These are phyloP conservation scores for Opisthocomus hoazin DNA, from an alignment of 2,113 vertebrate species.

Conservation along the genomic window DNA sequence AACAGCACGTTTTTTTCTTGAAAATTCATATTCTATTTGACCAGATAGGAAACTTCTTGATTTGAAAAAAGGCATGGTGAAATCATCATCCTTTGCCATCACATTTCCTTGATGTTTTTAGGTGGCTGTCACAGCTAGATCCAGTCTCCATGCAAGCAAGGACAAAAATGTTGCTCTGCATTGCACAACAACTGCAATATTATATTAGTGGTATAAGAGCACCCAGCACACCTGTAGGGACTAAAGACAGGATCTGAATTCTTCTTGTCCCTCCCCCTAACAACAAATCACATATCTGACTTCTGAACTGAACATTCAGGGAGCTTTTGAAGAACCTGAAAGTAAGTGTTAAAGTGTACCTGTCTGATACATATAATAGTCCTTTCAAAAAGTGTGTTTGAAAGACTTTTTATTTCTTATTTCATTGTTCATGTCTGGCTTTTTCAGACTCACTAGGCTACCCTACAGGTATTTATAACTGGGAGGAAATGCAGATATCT, in stretches of 20 bases:
- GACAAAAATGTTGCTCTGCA: not conserved
- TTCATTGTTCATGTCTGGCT: not conserved
- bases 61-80: not conserved
- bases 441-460: not conserved
- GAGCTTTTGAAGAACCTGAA: not conserved
- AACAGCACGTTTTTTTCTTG: not conserved
- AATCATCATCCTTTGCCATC: not conserved
- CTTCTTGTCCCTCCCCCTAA: not conserved
- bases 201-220: not conserved
- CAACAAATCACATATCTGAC: not conserved
- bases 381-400: not conserved
- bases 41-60: not conserved
- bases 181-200: not conserved
- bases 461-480: not conserved
- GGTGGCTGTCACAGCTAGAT: not conserved
- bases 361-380: not conserved
- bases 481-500: not conserved
- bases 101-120: not conserved
- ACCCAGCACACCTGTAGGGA: not conserved
- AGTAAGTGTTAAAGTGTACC: not conserved
- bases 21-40: not conserved
- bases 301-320: not conserved
- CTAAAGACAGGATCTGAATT: not conserved
- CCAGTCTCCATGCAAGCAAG: not conserved
- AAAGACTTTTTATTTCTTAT: not conserved